Evolutionary conservation across 2,113 vertebrate genomes (phyloP).

Genomic region (Oenanthe melanoleuca): DNA sequence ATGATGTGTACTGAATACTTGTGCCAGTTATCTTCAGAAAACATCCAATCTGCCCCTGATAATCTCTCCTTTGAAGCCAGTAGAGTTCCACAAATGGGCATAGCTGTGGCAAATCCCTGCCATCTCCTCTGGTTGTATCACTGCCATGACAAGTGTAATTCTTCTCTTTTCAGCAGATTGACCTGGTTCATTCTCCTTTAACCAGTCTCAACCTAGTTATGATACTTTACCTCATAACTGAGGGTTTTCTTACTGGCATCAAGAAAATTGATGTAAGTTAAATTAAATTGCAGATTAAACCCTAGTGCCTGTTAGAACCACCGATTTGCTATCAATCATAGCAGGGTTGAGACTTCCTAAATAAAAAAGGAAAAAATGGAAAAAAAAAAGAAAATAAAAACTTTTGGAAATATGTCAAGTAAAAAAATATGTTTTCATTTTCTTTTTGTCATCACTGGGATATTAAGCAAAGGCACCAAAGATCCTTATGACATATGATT

Average conservation of each 20-base stretch:
- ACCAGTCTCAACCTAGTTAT: not conserved
- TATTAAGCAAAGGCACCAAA: not conserved
- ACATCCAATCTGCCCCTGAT: not conserved
- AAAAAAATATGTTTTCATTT: not conserved
- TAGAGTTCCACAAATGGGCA: fast-evolving
- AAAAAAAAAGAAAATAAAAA: fast-evolving
- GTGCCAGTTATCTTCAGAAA: not conserved
- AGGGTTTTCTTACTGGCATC: not conserved
- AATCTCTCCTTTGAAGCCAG: not conserved
- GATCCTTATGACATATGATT: not conserved
- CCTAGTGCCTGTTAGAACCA: not conserved
- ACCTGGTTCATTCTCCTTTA: not conserved
- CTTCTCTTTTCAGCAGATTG: not conserved
- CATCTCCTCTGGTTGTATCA: not conserved
- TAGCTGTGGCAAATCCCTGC: not conserved
- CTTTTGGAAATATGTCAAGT: not conserved
- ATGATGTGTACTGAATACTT: not conserved
- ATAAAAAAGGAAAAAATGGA: not conserved
- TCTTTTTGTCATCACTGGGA: not conserved
- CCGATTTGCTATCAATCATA: not conserved
- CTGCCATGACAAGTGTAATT: not conserved
- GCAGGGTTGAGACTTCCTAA: not conserved
- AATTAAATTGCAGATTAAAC: not conserved
- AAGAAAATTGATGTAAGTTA: not conserved
- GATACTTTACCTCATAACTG: not conserved